These are phyloP conservation scores for Subacronicta megacephala DNA, from an alignment of 2,888 invertebrate genomes.

Conservation along the genomic window DNA sequence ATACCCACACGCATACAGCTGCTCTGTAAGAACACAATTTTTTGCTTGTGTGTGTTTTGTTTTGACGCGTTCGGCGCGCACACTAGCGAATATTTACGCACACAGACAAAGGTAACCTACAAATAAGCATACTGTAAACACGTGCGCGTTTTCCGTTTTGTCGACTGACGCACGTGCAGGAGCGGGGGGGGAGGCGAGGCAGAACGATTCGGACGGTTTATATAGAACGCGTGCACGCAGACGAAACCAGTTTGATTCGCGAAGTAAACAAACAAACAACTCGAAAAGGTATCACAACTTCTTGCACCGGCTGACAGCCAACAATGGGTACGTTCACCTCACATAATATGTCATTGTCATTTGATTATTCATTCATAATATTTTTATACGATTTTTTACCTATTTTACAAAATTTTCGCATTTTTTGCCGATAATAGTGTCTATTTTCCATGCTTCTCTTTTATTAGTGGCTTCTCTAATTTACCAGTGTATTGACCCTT, in stretches of 20 bases:
- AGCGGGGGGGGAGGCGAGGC: conserved; percentile 55
- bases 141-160: conserved; percentile 52
- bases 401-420: background rate
- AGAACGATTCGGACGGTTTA: conserved; percentile 72
- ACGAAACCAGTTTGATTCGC: conserved; percentile 78
- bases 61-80: conserved; percentile 62
- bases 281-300: conserved; percentile 64
- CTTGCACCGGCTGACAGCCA: conserved; percentile 70
- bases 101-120: conserved; percentile 32
- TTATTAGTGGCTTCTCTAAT: background rate
- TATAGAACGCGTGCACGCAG: conserved; percentile 77
- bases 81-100: conserved; percentile 43
- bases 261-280: conserved; percentile 78
- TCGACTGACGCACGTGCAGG: conserved; percentile 76
- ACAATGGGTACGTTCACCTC: conserved; percentile 79
- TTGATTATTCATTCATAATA: background rate
- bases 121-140: conserved; percentile 45
- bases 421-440: background rate
- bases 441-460: background rate
- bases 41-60: conserved; percentile 55
- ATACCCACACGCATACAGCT: conserved; percentile 27
- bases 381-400: background rate
- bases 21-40: conserved; percentile 1
- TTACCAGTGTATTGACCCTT: background rate
- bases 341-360: conserved; percentile 24